These are phyloP conservation scores for Lacanobia wlatinum DNA, from an alignment of 2,888 invertebrate species.

Conservation along the genomic window DNA sequence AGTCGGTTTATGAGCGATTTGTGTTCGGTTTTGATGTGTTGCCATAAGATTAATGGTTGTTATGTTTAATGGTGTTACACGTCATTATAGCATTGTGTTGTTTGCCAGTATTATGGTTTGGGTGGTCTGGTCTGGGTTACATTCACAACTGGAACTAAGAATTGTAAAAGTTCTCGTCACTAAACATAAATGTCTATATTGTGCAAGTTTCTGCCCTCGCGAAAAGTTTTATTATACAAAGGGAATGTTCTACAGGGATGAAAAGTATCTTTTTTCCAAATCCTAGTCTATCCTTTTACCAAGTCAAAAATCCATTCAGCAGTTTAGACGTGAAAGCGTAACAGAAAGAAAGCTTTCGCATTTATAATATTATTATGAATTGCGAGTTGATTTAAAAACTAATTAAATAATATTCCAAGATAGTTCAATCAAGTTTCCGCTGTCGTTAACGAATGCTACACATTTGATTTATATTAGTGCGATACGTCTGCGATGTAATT, in stretches of 20 bases:
- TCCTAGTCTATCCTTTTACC: not conserved
- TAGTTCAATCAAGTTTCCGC: slow-evolving; percentile 11
- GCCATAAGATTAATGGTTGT: slow-evolving; percentile 3
- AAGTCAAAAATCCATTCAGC: not conserved
- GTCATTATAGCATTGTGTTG: not conserved
- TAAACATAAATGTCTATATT: too few relatives aligned
- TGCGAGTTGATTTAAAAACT: not conserved
- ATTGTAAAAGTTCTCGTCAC: too few relatives aligned
- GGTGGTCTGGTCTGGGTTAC: not conserved
- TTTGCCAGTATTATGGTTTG: not conserved
- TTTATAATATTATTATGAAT: not conserved
- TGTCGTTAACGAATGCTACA: slow-evolving; percentile 3
- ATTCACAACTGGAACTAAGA: not conserved
- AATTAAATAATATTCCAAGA: not conserved
- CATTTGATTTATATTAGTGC: slow-evolving; percentile 22
- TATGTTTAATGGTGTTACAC: not conserved
- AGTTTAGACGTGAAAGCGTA: not conserved
- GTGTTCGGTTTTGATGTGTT: slow-evolving; percentile 25
- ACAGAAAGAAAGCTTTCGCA: not conserved
- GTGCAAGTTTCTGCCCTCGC: not conserved
- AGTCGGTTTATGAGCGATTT: slow-evolving; percentile 22
- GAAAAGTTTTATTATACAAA: not conserved
- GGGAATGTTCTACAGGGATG: not conserved
- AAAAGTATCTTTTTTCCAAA: not conserved
- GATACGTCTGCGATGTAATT: slow-evolving; percentile 9